These are phyloP conservation scores for Elaphurus davidianus DNA, from an alignment of 2,113 vertebrate genomes.

Conservation along the genomic window DNA sequence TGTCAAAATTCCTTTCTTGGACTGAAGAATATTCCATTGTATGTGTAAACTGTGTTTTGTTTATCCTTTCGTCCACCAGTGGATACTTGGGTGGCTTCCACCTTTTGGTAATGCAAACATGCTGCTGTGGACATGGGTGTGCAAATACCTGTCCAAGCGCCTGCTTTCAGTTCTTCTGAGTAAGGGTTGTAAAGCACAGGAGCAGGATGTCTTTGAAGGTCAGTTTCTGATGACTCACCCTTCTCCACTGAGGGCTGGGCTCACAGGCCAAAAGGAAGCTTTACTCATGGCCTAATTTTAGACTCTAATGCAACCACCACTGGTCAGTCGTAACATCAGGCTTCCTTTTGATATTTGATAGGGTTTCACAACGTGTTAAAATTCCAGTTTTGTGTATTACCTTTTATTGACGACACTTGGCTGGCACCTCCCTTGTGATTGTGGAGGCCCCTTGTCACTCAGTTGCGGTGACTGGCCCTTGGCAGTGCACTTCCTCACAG, in stretches of 20 bases:
- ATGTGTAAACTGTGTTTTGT: not conserved
- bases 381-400: not conserved
- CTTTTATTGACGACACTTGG: not conserved
- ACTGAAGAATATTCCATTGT: not conserved
- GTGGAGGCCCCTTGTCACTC: not conserved
- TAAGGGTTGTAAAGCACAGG: not conserved
- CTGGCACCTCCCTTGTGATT: not conserved
- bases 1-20: not conserved
- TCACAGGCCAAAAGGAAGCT: conserved; percentile 4
- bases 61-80: not conserved
- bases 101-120: not conserved
- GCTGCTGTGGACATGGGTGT: not conserved
- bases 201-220: conserved; percentile 38
- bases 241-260: not conserved
- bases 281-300: conserved; percentile 62
- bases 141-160: not conserved
- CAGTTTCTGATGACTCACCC: conserved; percentile 43
- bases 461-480: not conserved
- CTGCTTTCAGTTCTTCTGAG: not conserved
- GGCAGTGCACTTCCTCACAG: not conserved
- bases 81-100: not conserved
- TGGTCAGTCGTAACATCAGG: not conserved
- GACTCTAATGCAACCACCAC: not conserved
- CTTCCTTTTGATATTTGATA: conserved; percentile 42
- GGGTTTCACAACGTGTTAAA: not conserved